Conservation (phyloP, 2,113 vertebrate species). For the Labrus mixtus region DNA sequence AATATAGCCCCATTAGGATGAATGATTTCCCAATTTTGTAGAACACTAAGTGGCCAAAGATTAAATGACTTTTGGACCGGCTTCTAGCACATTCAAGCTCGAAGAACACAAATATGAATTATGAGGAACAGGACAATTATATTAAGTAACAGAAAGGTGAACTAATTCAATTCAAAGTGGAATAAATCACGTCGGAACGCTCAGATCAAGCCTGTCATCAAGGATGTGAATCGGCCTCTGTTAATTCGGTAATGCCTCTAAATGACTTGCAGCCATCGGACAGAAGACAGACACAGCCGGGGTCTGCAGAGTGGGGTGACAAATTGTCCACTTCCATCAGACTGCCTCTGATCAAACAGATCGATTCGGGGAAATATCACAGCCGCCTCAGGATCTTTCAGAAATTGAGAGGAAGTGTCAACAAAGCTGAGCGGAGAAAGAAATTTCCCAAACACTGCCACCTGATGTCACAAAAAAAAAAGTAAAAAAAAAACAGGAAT, state of each 20-base stretch:
- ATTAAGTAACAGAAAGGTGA: conserved; percentile 77
- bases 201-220: conserved; percentile 50
- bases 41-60: conserved; percentile 71
- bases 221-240: conserved; percentile 45
- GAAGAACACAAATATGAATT: conserved; percentile 69
- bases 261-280: conserved; percentile 38
- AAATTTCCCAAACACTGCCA: conserved; percentile 61
- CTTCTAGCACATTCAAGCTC: conserved; percentile 54
- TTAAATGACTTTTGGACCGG: conserved; percentile 69
- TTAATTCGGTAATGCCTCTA: conserved; percentile 66
- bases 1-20: conserved; percentile 57
- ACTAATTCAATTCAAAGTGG: conserved; percentile 70
- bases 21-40: conserved; percentile 68
- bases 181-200: conserved; percentile 60
- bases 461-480: conserved; percentile 50
- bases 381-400: conserved; percentile 47
- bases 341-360: conserved; percentile 74
- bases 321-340: conserved; percentile 61
- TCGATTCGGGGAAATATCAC: conserved; percentile 73
- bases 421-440: conserved; percentile 64
- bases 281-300: conserved; percentile 20
- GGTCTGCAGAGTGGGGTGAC: conserved; percentile 42
- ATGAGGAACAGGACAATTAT: conserved; percentile 73
- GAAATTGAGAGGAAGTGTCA: conserved; percentile 69
- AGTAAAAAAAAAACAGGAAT: conserved; percentile 42